A percentile compares a stretch with the other conserved stretches of the same genome.
These are phyloP conservation scores for Trissolcus brochymenae DNA, from an alignment of 2,888 invertebrate species.

Conservation along the genomic window DNA sequence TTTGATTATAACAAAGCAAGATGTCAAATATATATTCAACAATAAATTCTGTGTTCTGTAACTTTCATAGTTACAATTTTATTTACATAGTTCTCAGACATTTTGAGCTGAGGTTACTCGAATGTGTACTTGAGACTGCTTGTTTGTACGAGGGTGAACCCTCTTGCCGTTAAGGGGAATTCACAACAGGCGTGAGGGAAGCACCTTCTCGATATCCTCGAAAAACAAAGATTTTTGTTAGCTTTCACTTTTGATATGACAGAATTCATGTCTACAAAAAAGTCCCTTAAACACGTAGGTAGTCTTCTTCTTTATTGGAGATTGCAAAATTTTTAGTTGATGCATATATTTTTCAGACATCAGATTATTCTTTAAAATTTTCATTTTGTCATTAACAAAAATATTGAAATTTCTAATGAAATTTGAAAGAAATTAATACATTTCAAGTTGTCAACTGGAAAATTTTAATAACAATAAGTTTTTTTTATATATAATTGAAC, in stretches of 20 bases:
- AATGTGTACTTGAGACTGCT: constrained; percentile 56
- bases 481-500: too few relatives aligned
- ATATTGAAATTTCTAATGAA: too few relatives aligned
- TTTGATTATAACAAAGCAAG: background rate
- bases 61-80: constrained; percentile 23
- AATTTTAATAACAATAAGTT: too few relatives aligned
- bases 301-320: constrained; percentile 33
- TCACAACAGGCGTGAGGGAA: constrained; percentile 59
- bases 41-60: constrained; percentile 49
- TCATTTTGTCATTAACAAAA: too few relatives aligned
- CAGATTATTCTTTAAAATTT: too few relatives aligned
- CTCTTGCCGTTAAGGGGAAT: constrained; percentile 59
- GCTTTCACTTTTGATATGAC: constrained; percentile 48
- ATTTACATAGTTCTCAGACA: too few relatives aligned
- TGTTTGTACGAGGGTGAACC: constrained; percentile 58
- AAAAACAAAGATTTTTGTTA: constrained; percentile 43
- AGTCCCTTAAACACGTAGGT: constrained; percentile 57
- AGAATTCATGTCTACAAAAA: constrained; percentile 52
- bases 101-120: constrained; percentile 43
- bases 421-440: too few relatives aligned
- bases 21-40: constrained; percentile 46
- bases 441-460: too few relatives aligned
- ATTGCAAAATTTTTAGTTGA: too few relatives aligned
- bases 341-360: too few relatives aligned
- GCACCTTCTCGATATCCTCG: constrained; percentile 53